phyloP scores from a whole-genome alignment of 2,888 invertebrate species.

The Syritta pipiens region DNA sequence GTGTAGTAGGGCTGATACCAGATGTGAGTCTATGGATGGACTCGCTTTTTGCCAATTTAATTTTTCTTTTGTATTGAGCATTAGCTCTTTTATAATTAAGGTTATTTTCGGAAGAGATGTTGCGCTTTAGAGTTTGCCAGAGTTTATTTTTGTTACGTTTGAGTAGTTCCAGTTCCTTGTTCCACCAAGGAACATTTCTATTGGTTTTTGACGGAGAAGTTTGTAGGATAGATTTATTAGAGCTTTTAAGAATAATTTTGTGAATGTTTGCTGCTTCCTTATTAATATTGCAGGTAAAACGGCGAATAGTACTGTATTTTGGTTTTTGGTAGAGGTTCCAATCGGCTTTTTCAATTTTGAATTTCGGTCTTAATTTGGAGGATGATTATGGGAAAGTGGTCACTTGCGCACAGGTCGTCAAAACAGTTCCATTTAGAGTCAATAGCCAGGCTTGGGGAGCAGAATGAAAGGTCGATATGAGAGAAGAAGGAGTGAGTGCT shows the following conservation, averaged over 20 bases:
- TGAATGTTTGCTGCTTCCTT: conserved; percentile 30
- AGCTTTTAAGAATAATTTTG: conserved; percentile 30
- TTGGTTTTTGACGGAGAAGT: too few relatives aligned
- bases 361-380: background rate
- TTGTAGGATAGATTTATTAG: too few relatives aligned
- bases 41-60: conserved; percentile 12
- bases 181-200: too few relatives aligned
- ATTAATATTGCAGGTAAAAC: conserved; percentile 25
- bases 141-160: too few relatives aligned
- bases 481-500: too few relatives aligned
- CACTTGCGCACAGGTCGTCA: background rate
- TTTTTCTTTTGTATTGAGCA: too few relatives aligned
- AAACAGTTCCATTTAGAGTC: background rate
- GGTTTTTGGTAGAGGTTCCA: background rate
- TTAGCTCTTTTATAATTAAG: too few relatives aligned
- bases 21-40: too few relatives aligned
- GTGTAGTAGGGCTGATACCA: too few relatives aligned
- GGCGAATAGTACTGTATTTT: background rate
- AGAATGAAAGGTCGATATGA: conserved; percentile 5
- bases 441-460: background rate
- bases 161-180: too few relatives aligned
- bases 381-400: background rate
- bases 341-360: conserved; percentile 8
- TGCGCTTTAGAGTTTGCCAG: too few relatives aligned
- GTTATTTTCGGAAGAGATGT: too few relatives aligned